phyloP scores from a whole-genome alignment of 2,113 vertebrate genomes.

The Triplophysa dalaica region DNA sequence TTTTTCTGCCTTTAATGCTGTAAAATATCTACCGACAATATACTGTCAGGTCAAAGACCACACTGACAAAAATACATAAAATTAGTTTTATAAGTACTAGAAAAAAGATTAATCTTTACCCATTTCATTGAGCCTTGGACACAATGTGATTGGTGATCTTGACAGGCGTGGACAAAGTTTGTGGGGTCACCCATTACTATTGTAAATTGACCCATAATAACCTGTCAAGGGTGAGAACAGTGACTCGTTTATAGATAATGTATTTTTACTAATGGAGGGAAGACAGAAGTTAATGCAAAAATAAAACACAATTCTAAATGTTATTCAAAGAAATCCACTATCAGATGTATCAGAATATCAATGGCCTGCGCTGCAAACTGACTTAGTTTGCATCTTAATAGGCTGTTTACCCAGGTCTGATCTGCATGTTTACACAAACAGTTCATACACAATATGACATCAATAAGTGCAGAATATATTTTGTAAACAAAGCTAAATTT shows the following conservation, averaged over 20 bases:
- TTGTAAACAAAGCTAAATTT: too few relatives aligned
- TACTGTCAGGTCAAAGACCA: not conserved
- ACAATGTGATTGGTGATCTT: slow-evolving; percentile 47
- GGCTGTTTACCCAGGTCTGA: too few relatives aligned
- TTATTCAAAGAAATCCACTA: too few relatives aligned
- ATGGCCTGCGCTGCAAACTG: too few relatives aligned
- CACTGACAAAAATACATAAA: too few relatives aligned
- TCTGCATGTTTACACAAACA: too few relatives aligned
- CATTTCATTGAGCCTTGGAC: slow-evolving; percentile 23
- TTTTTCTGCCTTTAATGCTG: not conserved
- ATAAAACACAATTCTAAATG: too few relatives aligned
- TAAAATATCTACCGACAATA: not conserved
- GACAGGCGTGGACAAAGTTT: slow-evolving; percentile 41
- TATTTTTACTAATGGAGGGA: not conserved
- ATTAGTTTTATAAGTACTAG: not conserved
- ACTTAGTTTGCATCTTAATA: too few relatives aligned
- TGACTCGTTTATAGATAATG: not conserved
- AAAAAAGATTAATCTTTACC: slow-evolving; percentile 36
- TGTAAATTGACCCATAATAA: slow-evolving; percentile 55
- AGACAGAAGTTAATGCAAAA: not conserved
- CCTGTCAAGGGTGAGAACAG: slow-evolving; percentile 48
- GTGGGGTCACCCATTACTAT: slow-evolving; percentile 51
- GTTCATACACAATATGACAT: too few relatives aligned
- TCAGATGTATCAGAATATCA: too few relatives aligned
- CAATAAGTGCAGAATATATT: too few relatives aligned